These are phyloP conservation scores for Athalia circularis DNA, from an alignment of 2,888 invertebrate species.

Conservation along the genomic window DNA sequence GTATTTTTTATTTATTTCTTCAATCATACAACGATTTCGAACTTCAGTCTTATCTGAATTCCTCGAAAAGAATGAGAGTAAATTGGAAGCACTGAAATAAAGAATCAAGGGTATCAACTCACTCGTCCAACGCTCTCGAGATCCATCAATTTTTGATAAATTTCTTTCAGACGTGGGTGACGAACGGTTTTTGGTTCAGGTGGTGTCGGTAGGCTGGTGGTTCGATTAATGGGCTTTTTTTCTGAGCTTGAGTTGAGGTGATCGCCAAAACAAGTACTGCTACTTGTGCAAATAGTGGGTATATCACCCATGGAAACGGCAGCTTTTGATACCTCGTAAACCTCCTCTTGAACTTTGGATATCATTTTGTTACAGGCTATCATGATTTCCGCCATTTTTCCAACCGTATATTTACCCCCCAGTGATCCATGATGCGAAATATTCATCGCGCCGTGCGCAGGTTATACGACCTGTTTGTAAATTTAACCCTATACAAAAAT, in stretches of 20 bases:
- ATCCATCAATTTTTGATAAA: slow-evolving; percentile 14
- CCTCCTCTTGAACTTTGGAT: not conserved
- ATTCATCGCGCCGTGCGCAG: not conserved
- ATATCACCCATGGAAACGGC: not conserved
- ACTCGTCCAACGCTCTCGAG: slow-evolving; percentile 31
- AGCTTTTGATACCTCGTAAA: not conserved
- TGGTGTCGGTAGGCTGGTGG: not conserved
- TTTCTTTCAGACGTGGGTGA: not conserved
- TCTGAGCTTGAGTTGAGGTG: not conserved
- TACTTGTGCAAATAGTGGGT: not conserved
- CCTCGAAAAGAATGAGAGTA: not conserved
- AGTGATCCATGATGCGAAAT: not conserved
- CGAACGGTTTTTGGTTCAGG: not conserved
- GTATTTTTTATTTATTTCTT: not conserved
- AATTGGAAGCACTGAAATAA: not conserved
- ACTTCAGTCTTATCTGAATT: not conserved
- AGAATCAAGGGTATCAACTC: not conserved
- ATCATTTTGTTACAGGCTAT: not conserved
- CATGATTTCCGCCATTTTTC: slow-evolving; percentile 24
- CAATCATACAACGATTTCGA: not conserved
- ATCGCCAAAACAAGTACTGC: not conserved
- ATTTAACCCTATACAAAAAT: not conserved
- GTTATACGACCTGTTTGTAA: no score
- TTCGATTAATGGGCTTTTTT: not conserved
- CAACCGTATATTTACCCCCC: slow-evolving; percentile 24